A percentile compares a stretch with the other conserved stretches of the same genome.
These are phyloP conservation scores for Tragelaphus scriptus DNA, from an alignment of 2,113 vertebrate species.

Conservation along the genomic window DNA sequence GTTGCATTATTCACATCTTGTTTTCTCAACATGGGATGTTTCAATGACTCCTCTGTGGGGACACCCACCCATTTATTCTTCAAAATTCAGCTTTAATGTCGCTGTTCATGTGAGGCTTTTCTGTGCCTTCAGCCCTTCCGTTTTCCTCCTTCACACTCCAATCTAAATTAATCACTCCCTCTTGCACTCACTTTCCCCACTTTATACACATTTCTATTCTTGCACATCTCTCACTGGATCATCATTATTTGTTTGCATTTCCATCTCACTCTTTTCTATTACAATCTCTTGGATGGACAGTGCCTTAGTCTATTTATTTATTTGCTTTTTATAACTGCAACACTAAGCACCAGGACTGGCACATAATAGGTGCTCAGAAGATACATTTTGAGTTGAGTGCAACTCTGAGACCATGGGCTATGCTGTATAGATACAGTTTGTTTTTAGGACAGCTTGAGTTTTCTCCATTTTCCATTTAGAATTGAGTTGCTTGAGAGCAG, in stretches of 20 bases:
- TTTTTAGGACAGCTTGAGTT: neutral
- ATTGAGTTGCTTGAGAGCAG: neutral
- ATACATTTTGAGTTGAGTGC: neutral
- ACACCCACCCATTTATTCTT: neutral
- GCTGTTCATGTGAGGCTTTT: neutral
- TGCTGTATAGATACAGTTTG: neutral
- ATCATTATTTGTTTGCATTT: neutral
- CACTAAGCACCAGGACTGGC: neutral
- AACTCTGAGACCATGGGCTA: neutral
- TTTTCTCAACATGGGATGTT: neutral
- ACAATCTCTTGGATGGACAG: neutral
- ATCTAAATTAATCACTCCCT: neutral
- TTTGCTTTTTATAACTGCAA: neutral
- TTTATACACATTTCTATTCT: neutral
- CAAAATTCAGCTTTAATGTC: neutral
- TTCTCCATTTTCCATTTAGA: neutral
- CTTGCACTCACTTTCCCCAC: neutral
- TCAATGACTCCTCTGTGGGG: neutral
- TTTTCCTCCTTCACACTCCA: neutral
- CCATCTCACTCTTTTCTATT: neutral
- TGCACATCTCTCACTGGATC: neutral
- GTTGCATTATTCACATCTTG: neutral
- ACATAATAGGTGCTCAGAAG: neutral
- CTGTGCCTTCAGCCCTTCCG: neutral
- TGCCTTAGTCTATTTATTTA: neutral